phyloP scores from a whole-genome alignment of 2,797 vertebrate species.

The Lepus townsendii region DNA sequence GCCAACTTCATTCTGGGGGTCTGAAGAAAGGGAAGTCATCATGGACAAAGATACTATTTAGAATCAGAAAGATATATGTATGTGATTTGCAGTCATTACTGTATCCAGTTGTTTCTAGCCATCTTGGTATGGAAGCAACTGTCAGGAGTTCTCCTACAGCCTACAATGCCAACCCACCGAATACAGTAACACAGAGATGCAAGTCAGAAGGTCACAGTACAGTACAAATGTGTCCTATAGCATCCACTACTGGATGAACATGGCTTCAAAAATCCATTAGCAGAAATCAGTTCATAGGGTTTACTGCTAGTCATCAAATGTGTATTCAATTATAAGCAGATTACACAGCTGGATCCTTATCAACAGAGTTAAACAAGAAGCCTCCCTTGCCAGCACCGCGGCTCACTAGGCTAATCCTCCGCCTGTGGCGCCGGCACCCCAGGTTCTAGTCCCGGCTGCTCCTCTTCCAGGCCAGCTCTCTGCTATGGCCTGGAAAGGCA shows the following conservation, averaged over 20 bases:
- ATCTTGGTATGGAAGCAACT: background rate
- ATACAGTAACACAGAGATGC: background rate
- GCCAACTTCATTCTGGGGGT: background rate
- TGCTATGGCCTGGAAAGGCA: too few species aligned
- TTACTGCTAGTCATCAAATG: background rate
- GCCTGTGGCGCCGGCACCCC: too few species aligned
- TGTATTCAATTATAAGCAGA: slow-evolving; percentile 26
- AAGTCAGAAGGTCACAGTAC: background rate
- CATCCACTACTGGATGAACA: background rate
- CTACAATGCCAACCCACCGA: background rate
- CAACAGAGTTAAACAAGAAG: background rate
- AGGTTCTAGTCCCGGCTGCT: too few species aligned
- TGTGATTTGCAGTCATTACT: background rate
- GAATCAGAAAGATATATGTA: background rate
- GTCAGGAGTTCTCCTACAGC: background rate
- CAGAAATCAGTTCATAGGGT: background rate
- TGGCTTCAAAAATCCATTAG: background rate
- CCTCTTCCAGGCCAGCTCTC: too few species aligned
- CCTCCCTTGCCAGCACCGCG: too few species aligned
- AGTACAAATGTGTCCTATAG: background rate
- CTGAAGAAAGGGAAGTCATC: slow-evolving; percentile 2
- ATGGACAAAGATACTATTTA: background rate
- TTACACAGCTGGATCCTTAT: background rate
- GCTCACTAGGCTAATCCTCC: too few species aligned
- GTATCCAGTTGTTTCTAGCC: background rate